These are phyloP conservation scores for Pipistrellus kuhlii DNA, from an alignment of 2,797 vertebrate genomes.

Conservation along the genomic window DNA sequence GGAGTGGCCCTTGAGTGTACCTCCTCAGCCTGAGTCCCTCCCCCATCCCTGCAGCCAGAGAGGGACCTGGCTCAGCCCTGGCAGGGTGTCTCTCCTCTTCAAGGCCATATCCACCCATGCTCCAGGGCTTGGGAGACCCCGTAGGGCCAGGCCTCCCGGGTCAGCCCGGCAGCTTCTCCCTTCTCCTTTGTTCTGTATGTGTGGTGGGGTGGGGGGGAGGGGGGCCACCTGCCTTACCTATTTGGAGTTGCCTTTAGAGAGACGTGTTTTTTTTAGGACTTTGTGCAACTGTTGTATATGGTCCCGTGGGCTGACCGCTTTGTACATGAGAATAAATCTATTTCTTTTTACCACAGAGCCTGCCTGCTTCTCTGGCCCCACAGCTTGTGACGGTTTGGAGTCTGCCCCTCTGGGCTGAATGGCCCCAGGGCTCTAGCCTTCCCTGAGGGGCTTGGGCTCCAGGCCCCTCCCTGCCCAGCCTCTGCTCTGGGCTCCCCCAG, in stretches of 20 bases:
- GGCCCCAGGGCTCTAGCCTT: background rate
- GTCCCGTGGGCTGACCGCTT: conserved; percentile 78
- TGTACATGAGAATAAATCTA: conserved; percentile 82
- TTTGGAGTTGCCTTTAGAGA: conserved; percentile 94
- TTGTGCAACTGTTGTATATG: conserved; percentile 80
- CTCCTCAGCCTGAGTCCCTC: background rate
- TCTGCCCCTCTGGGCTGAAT: background rate
- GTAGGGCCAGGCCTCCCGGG: conserved; percentile 12
- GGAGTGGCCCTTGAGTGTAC: conserved; percentile 12
- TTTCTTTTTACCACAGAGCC: conserved; percentile 76
- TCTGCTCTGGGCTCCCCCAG: background rate
- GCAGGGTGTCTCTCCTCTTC: conserved; percentile 58
- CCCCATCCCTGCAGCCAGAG: conserved; percentile 30
- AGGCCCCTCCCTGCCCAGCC: background rate
- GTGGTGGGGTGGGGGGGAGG: conserved; percentile 68
- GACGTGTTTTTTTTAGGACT: conserved; percentile 82
- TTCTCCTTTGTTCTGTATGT: conserved; percentile 60
- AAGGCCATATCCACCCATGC: conserved; percentile 78
- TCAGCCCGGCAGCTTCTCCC: conserved; percentile 56
- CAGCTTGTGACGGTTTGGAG: background rate
- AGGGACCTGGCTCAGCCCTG: conserved; percentile 34
- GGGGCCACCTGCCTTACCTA: conserved; percentile 94
- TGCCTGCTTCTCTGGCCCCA: background rate
- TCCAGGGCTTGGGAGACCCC: conserved; percentile 53
- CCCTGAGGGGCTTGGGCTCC: background rate